A percentile compares a stretch with the other conserved stretches of the same genome.
Conservation (phyloP, 2,888 invertebrate genomes). For the Pyrrhia umbra region DNA sequence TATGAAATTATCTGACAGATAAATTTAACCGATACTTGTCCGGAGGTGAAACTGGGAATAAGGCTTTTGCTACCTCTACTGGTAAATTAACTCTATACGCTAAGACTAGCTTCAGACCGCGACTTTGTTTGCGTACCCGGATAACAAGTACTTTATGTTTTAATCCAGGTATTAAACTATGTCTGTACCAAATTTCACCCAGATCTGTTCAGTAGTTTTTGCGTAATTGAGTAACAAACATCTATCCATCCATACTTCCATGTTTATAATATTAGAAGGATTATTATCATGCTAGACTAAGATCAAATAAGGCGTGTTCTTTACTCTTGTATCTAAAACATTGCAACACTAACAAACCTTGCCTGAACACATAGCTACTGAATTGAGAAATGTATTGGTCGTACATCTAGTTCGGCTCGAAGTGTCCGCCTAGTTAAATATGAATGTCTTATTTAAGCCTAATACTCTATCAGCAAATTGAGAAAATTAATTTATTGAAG, state of each 20-base stretch:
- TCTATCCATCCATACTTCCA: too few species aligned
- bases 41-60: background rate
- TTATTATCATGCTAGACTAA: constrained; percentile 26
- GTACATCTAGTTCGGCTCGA: constrained; percentile 37
- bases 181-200: too few species aligned
- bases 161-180: too few species aligned
- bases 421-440: constrained; percentile 31
- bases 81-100: background rate
- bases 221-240: too few species aligned
- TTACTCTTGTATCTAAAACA: constrained; percentile 25
- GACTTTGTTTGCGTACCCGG: too few species aligned
- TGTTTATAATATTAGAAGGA: too few species aligned
- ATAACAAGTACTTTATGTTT: too few species aligned
- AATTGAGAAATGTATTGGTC: constrained; percentile 33
- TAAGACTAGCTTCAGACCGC: too few species aligned
- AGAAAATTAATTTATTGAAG: constrained; percentile 49
- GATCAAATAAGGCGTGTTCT: constrained; percentile 21
- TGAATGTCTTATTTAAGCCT: constrained; percentile 40
- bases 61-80: constrained; percentile 35
- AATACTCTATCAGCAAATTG: constrained; percentile 33
- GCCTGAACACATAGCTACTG: constrained; percentile 30
- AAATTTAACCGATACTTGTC: background rate
- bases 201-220: too few species aligned
- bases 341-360: constrained; percentile 26
- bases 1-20: background rate